Percentiles rank a stretch among this genome's conserved stretches.
Evolutionary conservation across 2,888 invertebrate genomes (phyloP).

Genomic region (Pristionchus maxplancki): DNA sequence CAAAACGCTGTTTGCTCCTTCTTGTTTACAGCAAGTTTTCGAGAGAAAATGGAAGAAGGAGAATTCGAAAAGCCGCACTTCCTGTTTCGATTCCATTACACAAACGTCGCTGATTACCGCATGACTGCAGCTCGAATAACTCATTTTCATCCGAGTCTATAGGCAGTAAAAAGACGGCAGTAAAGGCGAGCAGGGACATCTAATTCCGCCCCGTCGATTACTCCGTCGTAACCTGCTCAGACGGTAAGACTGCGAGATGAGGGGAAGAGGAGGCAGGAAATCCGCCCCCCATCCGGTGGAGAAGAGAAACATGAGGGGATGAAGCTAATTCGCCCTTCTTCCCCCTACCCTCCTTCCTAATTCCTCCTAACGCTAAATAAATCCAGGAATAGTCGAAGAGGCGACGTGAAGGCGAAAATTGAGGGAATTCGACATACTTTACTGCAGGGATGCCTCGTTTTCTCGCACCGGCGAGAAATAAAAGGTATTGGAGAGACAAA

Average conservation of each 20-base stretch:
- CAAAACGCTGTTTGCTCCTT: neutral
- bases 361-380: slow-evolving; percentile 10
- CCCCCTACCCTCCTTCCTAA: neutral
- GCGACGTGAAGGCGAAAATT: neutral
- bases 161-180: neutral
- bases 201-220: neutral
- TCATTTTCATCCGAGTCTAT: neutral
- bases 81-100: neutral
- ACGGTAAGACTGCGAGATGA: neutral
- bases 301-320: slow-evolving; percentile 12
- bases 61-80: neutral
- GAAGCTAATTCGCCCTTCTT: slow-evolving; percentile 27
- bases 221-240: neutral
- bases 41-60: neutral
- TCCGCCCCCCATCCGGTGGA: neutral
- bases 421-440: neutral
- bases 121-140: neutral
- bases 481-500: neutral
- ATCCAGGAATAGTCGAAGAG: slow-evolving; percentile 26
- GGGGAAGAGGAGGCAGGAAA: neutral
- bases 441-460: neutral
- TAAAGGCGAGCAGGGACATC: neutral
- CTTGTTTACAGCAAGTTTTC: slow-evolving; percentile 22
- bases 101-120: slow-evolving; percentile 23
- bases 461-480: neutral